Conservation (phyloP, 2,113 vertebrate genomes). For the Upupa epops region DNA sequence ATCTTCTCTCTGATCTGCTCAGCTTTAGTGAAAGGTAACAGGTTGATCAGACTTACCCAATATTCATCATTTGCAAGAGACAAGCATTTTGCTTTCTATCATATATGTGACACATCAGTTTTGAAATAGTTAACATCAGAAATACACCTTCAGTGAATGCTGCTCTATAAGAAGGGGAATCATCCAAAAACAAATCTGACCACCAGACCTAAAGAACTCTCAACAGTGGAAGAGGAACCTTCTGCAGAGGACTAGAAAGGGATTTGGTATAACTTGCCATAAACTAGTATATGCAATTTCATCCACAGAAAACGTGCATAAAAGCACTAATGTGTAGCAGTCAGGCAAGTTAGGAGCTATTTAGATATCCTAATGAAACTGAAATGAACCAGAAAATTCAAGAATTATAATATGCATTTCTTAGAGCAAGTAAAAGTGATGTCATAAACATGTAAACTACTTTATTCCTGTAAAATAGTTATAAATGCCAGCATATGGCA, state of each 20-base stretch:
- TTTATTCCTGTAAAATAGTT: conserved; percentile 11
- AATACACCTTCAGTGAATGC: background rate
- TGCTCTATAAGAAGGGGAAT: background rate
- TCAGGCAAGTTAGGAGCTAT: background rate
- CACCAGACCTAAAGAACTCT: background rate
- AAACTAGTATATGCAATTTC: background rate
- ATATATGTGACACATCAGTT: background rate
- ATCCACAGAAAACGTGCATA: background rate
- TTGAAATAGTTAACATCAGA: background rate
- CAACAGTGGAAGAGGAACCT: background rate
- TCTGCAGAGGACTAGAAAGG: background rate
- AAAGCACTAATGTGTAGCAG: background rate
- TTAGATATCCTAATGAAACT: background rate
- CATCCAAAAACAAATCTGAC: background rate
- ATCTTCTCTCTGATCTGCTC: background rate
- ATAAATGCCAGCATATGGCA: conserved; percentile 47
- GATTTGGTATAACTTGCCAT: background rate
- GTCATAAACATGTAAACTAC: conserved; percentile 17
- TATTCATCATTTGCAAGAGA: background rate
- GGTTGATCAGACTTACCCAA: background rate
- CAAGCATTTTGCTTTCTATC: background rate
- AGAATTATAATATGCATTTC: background rate
- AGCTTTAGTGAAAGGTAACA: background rate
- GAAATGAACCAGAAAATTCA: background rate
- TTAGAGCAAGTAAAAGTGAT: background rate